These are phyloP conservation scores for Drosophila tsacasi DNA, from an alignment of 1,140 invertebrate species.

Conservation along the genomic window DNA sequence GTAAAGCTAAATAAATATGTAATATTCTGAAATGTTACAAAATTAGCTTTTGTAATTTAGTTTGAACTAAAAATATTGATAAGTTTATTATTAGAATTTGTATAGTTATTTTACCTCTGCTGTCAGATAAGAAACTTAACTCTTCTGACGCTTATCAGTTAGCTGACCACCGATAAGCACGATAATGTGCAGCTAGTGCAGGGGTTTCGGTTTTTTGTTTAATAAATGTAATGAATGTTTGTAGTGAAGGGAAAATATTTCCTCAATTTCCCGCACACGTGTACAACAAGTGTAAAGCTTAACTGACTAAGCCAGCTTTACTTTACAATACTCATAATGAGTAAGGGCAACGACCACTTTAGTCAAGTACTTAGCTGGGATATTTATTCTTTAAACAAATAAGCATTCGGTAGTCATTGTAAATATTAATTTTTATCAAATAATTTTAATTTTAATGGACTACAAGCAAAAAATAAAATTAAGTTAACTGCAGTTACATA, in stretches of 20 bases:
- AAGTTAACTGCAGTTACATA: background rate
- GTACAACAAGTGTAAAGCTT: constrained; percentile 1
- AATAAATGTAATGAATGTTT: background rate
- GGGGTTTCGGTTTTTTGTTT: background rate
- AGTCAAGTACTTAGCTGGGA: too few relatives aligned
- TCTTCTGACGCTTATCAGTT: constrained; percentile 9
- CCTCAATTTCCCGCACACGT: background rate
- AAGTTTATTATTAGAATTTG: background rate
- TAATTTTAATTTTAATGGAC: constrained; percentile 1
- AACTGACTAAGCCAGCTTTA: background rate
- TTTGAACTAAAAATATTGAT: background rate
- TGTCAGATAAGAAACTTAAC: constrained; percentile 16
- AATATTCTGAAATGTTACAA: background rate
- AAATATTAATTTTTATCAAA: background rate
- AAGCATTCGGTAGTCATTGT: background rate
- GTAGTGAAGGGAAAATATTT: background rate
- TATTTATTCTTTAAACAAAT: background rate
- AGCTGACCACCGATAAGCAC: constrained; percentile 20
- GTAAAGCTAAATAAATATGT: too few relatives aligned
- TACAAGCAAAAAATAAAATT: background rate
- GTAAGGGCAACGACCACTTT: background rate
- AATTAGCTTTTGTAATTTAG: too few relatives aligned
- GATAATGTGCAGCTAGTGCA: constrained; percentile 22
- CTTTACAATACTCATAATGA: background rate
- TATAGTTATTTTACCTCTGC: background rate